Percentiles rank a stretch among this genome's conserved stretches.
Conservation (phyloP, 2,888 invertebrate species). For the Xestia c-nigrum region DNA sequence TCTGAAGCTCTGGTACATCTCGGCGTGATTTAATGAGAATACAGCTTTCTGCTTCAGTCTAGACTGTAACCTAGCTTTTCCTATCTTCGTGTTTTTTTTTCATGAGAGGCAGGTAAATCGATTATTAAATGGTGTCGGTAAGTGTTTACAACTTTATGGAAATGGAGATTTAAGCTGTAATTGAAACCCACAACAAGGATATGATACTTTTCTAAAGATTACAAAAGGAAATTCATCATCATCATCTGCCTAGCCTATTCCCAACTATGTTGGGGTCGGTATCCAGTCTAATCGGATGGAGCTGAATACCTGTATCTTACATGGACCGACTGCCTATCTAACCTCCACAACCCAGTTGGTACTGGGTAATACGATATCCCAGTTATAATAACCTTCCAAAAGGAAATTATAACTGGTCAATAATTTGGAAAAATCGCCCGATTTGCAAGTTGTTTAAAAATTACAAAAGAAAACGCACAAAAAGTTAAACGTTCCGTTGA, state of each 20-base stretch:
- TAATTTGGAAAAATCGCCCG: not conserved
- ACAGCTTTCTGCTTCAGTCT: constrained; percentile 16
- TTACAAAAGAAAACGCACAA: not conserved
- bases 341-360: too few species aligned
- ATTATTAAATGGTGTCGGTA: not conserved
- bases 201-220: too few species aligned
- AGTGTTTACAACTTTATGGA: not conserved
- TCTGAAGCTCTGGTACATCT: constrained; percentile 7
- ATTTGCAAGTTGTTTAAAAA: not conserved
- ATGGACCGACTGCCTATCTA: too few species aligned
- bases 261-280: too few species aligned
- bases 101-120: not conserved
- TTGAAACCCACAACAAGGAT: not conserved
- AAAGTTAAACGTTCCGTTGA: not conserved
- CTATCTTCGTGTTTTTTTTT: constrained; percentile 10
- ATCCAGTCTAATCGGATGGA: too few species aligned
- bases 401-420: not conserved
- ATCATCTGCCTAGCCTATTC: too few species aligned
- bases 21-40: constrained; percentile 31
- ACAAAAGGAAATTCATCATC: too few species aligned
- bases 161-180: not conserved
- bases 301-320: too few species aligned
- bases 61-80: constrained; percentile 18
- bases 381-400: not conserved
- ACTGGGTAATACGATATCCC: too few species aligned